Base-by-base conservation (phyloP, 2,113 vertebrate genomes). In the Syngnathus scovelli region DNA sequence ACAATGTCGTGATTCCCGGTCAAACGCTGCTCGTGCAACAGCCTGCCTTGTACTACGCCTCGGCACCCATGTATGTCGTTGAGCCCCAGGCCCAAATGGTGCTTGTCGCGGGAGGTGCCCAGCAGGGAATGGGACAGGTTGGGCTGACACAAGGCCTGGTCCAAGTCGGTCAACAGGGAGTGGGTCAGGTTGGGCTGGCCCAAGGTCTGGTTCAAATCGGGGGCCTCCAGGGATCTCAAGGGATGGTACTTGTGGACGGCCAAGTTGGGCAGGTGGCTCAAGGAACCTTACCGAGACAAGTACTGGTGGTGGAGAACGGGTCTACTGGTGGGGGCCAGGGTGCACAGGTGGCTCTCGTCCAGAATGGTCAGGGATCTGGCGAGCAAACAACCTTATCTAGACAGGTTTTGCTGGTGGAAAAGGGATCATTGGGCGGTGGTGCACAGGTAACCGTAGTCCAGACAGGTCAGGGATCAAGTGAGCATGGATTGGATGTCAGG, bases 81-180 rank as follows among this genome's bases (percentile, higher is more conserved):
- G 89, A 92, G 16, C 56, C 80, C 7, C 83, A 88, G 2, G 67
- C 83, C 41, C 87, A 85, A 21, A n/a, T 87, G 61, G 48, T 90
- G 21, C 55, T 91, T 37, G 71, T 92, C 71, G 46, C 88, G 16
- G 78, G 83, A 0, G 77, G 80, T 1, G 13, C 67, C 7, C 74
- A 88, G 70, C 86, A 89, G 68, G 69, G 68, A 4, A 58, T 72
- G 11, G 60, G 64, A 15, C 67, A 89, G 56, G 88, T 91, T 70
- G 92, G 92, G 0, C 67, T 95, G n/a, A 86, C 91, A 0, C 93
- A 94, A 70, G 83, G 89, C 70, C 80, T 93, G 72, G 87, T 95
- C 36, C 70, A 93, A 62, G 86, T 93, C 4, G 69, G 92, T 84
- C 48, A 84, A 85, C 78, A 89, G 80, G 33, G 70, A 68, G 37